These are phyloP conservation scores for Pseudococcus jackbeardsleyi DNA, from an alignment of 2,888 invertebrate genomes.

Conservation along the genomic window DNA sequence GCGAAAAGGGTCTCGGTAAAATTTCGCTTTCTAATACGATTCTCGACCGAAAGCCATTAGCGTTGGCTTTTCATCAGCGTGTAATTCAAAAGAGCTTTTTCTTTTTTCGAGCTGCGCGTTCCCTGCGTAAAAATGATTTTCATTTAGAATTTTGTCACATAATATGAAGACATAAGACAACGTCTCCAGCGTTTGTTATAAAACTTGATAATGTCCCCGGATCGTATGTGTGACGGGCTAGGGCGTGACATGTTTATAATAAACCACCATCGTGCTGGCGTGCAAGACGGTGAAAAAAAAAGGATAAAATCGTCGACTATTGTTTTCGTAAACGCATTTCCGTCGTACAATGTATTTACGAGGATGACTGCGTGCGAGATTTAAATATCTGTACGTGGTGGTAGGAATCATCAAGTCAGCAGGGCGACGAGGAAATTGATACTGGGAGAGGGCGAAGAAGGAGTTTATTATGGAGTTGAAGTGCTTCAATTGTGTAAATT, in stretches of 20 bases:
- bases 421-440: background rate
- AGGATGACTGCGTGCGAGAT: background rate
- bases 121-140: slow-evolving; percentile 39
- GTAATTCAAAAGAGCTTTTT: slow-evolving; percentile 35
- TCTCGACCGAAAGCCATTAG: slow-evolving; percentile 28
- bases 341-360: background rate
- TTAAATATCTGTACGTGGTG: background rate
- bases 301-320: slow-evolving; percentile 40
- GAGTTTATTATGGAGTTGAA: background rate
- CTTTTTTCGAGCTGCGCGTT: background rate
- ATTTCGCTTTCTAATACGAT: slow-evolving; percentile 48
- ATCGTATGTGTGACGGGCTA: slow-evolving; percentile 15
- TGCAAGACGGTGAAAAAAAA: slow-evolving; percentile 8
- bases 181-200: slow-evolving; percentile 39
- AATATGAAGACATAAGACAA: slow-evolving; percentile 56
- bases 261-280: slow-evolving; percentile 10
- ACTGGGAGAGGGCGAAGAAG: background rate
- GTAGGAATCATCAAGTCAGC: background rate
- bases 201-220: slow-evolving; percentile 50
- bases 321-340: slow-evolving; percentile 53
- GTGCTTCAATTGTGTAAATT: too few species aligned
- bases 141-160: slow-evolving; percentile 54
- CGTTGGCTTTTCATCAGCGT: slow-evolving; percentile 32
- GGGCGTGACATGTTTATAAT: slow-evolving; percentile 55
- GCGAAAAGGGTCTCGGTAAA: slow-evolving; percentile 13